Percentiles rank a stretch among this genome's conserved stretches.
Evolutionary conservation across 2,113 vertebrate species (phyloP).

Genomic region (Grantiella picta): DNA sequence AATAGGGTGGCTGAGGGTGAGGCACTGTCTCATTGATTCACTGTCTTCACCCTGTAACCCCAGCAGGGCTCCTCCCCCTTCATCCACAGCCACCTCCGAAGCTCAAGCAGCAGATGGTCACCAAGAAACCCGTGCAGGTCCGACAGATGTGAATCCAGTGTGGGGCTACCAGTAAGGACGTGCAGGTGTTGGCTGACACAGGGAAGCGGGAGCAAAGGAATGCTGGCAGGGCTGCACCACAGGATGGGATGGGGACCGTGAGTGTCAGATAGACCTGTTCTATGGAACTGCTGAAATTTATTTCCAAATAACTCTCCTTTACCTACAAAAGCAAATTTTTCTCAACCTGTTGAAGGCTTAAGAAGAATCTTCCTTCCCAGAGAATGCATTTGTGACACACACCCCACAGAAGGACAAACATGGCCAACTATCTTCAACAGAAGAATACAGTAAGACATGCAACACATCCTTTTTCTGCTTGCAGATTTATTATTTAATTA

Average conservation of each 20-base stretch:
- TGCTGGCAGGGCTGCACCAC: not conserved
- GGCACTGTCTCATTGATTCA: not conserved
- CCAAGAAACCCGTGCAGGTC: not conserved
- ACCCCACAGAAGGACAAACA: not conserved
- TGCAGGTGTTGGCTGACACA: accelerated
- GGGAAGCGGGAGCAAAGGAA: not conserved
- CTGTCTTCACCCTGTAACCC: not conserved
- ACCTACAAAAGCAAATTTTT: not conserved
- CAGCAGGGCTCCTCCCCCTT: not conserved
- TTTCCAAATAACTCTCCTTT: not conserved
- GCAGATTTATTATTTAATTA: not conserved
- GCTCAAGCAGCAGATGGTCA: not conserved
- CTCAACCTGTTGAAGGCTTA: not conserved
- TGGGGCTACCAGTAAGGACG: not conserved
- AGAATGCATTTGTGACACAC: not conserved
- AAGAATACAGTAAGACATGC: not conserved
- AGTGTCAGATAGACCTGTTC: not conserved
- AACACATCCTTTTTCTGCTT: not conserved
- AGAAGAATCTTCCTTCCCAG: not conserved
- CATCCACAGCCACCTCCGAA: not conserved
- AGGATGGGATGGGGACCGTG: not conserved
- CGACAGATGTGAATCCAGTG: not conserved
- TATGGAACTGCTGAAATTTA: not conserved
- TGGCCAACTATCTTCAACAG: not conserved
- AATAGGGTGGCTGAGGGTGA: not conserved